phyloP scores from a whole-genome alignment of 2,888 invertebrate species.

The Corythucha ciliata region DNA sequence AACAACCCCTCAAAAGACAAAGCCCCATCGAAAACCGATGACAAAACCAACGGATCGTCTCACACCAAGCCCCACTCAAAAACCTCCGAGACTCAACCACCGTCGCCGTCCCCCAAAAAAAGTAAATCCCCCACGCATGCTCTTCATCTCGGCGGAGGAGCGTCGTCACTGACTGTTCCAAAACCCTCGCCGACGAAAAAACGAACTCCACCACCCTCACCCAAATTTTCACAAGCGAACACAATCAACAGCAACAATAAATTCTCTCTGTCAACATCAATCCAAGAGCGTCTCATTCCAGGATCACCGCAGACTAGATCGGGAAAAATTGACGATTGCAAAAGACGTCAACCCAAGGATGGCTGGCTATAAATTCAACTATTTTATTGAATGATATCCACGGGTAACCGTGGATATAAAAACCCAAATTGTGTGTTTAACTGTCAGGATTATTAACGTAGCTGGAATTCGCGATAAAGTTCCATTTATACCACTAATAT shows the following conservation, averaged over 20 bases:
- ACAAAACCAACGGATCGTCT: too few relatives aligned
- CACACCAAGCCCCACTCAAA: too few relatives aligned
- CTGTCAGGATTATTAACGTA: too few relatives aligned
- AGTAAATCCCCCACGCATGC: slow-evolving; percentile 2
- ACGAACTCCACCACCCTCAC: neutral
- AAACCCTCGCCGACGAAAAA: slow-evolving; percentile 4
- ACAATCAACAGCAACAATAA: slow-evolving; percentile 13
- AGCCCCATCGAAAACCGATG: too few relatives aligned
- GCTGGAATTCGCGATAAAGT: too few relatives aligned
- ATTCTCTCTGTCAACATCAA: slow-evolving; percentile 12
- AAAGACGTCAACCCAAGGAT: slow-evolving; percentile 10
- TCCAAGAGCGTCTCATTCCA: slow-evolving; percentile 17
- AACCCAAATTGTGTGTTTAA: too few relatives aligned
- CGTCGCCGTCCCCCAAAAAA: slow-evolving; percentile 8
- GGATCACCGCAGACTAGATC: too few relatives aligned
- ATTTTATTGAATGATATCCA: too few relatives aligned
- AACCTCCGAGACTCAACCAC: slow-evolving; percentile 2
- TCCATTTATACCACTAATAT: too few relatives aligned
- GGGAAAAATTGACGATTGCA: too few relatives aligned
- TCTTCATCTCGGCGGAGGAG: slow-evolving; percentile 14
- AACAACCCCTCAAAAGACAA: too few relatives aligned
- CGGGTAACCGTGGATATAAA: too few relatives aligned
- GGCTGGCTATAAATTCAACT: slow-evolving; percentile 11
- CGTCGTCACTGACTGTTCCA: slow-evolving; percentile 5
- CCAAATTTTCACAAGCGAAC: neutral